phyloP scores from a whole-genome alignment of 2,113 vertebrate species.

The Cygnus atratus region DNA sequence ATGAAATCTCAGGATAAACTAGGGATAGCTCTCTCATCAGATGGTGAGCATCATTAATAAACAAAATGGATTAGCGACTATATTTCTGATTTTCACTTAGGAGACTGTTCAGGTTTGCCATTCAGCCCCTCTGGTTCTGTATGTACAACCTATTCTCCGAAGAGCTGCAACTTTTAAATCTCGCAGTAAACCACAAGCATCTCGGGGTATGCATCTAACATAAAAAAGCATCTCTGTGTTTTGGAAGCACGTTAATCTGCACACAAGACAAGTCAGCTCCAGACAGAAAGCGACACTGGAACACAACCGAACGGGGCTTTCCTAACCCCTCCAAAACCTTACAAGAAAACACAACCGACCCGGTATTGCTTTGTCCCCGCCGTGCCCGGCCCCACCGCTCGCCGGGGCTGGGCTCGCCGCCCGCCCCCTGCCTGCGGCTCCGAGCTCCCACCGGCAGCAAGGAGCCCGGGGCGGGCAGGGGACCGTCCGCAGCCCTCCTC shows the following conservation, averaged over 20 bases:
- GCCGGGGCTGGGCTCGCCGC: no score
- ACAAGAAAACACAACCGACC: fast-evolving
- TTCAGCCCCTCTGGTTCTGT: neutral
- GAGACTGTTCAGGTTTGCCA: neutral
- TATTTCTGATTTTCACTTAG: neutral
- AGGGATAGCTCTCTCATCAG: neutral
- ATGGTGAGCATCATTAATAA: neutral
- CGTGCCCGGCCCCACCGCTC: no score
- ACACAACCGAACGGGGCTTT: neutral
- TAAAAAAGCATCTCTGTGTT: neutral
- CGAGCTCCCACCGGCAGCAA: no score
- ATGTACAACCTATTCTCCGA: neutral
- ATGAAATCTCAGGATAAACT: neutral
- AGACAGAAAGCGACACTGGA: neutral
- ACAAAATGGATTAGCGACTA: neutral
- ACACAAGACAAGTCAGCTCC: neutral
- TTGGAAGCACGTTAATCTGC: neutral
- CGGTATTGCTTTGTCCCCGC: neutral
- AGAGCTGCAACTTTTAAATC: slow-evolving; percentile 22
- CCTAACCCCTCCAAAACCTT: neutral
- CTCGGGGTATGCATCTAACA: neutral
- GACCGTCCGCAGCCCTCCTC: neutral
- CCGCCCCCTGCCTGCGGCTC: no score
- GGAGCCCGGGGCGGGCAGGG: no score
- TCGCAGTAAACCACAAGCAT: neutral